Conservation (phyloP, 1,140 invertebrate genomes). For the Phenacoccus solenopsis region DNA sequence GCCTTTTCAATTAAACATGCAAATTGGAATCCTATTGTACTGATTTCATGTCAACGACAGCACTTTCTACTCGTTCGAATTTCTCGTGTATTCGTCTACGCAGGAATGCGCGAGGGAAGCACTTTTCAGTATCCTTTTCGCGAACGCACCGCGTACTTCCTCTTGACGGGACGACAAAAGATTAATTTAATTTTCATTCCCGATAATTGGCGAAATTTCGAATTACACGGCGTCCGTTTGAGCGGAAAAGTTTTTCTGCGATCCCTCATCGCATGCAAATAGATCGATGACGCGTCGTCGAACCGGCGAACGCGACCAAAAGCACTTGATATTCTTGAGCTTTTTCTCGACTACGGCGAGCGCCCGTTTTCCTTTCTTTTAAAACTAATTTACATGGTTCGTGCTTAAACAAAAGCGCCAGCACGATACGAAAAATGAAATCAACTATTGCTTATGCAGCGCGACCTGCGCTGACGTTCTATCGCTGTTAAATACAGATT, state of each 20-base stretch:
- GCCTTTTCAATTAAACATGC: conserved; percentile 1
- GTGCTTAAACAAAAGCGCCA: background rate
- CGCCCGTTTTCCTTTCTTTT: background rate
- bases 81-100: background rate
- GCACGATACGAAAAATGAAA: too few relatives aligned
- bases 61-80: background rate
- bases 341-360: too few relatives aligned
- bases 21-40: conserved; percentile 2
- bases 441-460: too few relatives aligned
- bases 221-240: background rate
- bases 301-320: too few relatives aligned
- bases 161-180: background rate
- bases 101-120: background rate
- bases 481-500: too few relatives aligned
- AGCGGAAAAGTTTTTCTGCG: background rate
- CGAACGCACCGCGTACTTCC: background rate
- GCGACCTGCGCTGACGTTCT: too few relatives aligned
- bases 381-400: background rate
- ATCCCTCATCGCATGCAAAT: too few relatives aligned
- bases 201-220: background rate
- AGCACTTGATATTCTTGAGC: too few relatives aligned
- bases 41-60: background rate
- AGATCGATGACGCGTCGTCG: too few relatives aligned
- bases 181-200: background rate
- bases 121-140: background rate